phyloP scores from a whole-genome alignment of 1,140 invertebrate genomes.

The Drosophila kikkawai region DNA sequence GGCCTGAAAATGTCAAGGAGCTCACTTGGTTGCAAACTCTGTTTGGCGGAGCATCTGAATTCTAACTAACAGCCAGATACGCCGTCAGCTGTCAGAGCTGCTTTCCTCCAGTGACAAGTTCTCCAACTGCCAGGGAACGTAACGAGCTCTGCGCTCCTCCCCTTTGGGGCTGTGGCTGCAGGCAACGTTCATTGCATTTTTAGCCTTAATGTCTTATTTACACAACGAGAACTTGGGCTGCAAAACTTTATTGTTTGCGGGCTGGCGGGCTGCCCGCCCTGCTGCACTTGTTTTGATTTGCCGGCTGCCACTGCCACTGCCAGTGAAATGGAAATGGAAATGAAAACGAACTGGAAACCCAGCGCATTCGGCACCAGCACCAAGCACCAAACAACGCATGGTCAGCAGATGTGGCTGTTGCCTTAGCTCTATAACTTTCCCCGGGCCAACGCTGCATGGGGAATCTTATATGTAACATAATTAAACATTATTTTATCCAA shows the following conservation, averaged over 20 bases:
- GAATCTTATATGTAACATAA: constrained; percentile 42
- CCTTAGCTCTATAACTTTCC: constrained; percentile 48
- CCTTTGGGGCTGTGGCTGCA: background rate
- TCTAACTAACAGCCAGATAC: constrained; percentile 21
- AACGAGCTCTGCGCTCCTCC: constrained; percentile 5
- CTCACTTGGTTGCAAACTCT: background rate
- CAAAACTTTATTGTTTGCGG: constrained; percentile 33
- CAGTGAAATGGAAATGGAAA: constrained; percentile 20
- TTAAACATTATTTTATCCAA: constrained; percentile 60
- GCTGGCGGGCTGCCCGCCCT: background rate
- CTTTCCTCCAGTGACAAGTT: constrained; percentile 27
- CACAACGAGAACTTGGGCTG: constrained; percentile 23
- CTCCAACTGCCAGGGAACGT: constrained; percentile 21
- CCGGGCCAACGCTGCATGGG: constrained; percentile 4
- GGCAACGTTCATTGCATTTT: constrained; percentile 14
- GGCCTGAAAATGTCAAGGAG: constrained; percentile 28
- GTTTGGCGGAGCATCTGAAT: constrained; percentile 5
- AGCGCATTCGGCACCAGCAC: constrained; percentile 1
- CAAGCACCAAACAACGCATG: constrained; percentile 43
- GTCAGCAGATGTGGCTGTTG: constrained; percentile 54
- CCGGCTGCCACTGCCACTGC: constrained; percentile 21
- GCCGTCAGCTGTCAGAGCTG: constrained; percentile 28
- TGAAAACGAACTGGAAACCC: constrained; percentile 15
- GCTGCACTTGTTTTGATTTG: constrained; percentile 32
- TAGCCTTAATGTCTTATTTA: constrained; percentile 36